phyloP scores from a whole-genome alignment of 1,140 invertebrate genomes.

The Drosophila bocqueti region DNA sequence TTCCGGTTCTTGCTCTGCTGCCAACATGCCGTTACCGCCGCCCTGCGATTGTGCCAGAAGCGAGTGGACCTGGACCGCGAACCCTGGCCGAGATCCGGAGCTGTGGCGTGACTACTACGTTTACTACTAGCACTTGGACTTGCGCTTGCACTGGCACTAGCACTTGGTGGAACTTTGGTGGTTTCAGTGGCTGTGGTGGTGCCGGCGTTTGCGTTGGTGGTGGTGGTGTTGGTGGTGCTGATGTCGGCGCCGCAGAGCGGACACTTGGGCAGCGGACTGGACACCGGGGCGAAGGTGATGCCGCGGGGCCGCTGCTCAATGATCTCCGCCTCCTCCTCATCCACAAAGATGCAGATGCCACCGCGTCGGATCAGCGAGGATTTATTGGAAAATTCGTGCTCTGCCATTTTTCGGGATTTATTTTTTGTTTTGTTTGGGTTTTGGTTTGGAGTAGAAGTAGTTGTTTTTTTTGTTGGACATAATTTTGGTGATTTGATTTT shows the following conservation, averaged over 20 bases:
- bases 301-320: conserved; percentile 68
- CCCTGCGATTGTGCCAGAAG: conserved; percentile 77
- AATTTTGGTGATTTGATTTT: conserved; percentile 69
- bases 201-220: conserved; percentile 32
- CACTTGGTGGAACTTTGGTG: conserved; percentile 38
- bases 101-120: conserved; percentile 69
- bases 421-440: conserved; percentile 31
- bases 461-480: conserved; percentile 63
- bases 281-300: conserved; percentile 68
- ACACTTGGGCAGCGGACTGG: conserved; percentile 72
- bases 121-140: conserved; percentile 69
- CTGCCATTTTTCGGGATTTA: conserved; percentile 49
- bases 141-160: conserved; percentile 53
- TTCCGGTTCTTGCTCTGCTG: conserved; percentile 75
- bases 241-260: conserved; percentile 78
- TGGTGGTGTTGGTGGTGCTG: conserved; percentile 39
- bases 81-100: conserved; percentile 41
- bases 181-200: conserved; percentile 48
- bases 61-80: conserved; percentile 45
- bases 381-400: conserved; percentile 78
- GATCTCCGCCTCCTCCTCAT: conserved; percentile 79
- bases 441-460: conserved; percentile 62
- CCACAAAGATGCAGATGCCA: conserved; percentile 84
- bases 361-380: conserved; percentile 83
- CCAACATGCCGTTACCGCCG: conserved; percentile 70